These are phyloP conservation scores for Osmoderma eremita DNA, from an alignment of 2,888 invertebrate genomes.

Conservation along the genomic window DNA sequence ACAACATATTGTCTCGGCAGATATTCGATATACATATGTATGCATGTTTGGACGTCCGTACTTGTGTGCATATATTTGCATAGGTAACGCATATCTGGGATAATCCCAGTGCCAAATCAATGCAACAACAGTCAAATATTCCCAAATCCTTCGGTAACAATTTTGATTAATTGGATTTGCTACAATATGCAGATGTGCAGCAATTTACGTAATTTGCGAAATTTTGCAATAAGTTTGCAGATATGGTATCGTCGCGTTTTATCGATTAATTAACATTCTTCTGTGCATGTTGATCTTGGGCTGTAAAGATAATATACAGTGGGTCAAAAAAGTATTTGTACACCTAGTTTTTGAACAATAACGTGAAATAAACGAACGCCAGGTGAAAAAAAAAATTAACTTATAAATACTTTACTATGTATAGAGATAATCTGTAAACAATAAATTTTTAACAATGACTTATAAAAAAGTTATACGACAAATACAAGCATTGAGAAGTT, in stretches of 20 bases:
- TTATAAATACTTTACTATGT: too few relatives aligned
- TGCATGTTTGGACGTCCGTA: neutral
- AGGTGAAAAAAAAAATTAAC: too few relatives aligned
- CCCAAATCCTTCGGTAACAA: neutral
- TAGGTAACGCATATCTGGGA: neutral
- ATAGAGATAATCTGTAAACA: neutral
- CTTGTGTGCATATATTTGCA: neutral
- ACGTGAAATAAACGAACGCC: neutral
- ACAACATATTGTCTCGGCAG: constrained; percentile 9
- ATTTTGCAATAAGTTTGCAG: too few relatives aligned
- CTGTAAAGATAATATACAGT: neutral
- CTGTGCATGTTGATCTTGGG: too few relatives aligned
- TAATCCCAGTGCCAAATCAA: constrained; percentile 6
- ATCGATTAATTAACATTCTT: too few relatives aligned
- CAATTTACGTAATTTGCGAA: too few relatives aligned
- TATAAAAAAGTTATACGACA: neutral
- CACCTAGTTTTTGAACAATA: neutral
- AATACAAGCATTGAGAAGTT: neutral
- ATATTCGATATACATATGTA: constrained; percentile 21
- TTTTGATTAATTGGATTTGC: neutral
- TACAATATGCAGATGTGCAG: too few relatives aligned
- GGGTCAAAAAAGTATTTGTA: neutral
- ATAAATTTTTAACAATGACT: neutral
- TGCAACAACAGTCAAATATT: constrained; percentile 8
- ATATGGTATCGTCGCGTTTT: too few relatives aligned